A percentile compares a stretch with the other conserved stretches of the same genome.
phyloP scores from a whole-genome alignment of 2,113 vertebrate species.

The Pelodiscus sinensis region DNA sequence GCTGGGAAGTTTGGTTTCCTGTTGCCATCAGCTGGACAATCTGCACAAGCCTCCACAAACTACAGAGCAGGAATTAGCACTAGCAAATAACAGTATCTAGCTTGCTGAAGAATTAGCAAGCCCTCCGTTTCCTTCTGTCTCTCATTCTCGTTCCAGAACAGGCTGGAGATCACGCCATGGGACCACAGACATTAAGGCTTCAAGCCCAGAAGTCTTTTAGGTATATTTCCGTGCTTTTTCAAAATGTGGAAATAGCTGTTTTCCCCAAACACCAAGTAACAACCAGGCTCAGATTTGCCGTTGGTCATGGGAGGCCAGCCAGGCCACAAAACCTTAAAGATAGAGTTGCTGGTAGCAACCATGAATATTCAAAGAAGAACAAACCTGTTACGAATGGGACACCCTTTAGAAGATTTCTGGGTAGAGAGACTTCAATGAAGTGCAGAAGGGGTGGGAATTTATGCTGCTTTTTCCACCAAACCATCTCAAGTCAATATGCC shows the following conservation, averaged over 20 bases:
- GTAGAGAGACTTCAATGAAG: conserved; percentile 13
- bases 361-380: conserved; percentile 18
- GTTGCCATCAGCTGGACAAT: background rate
- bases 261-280: background rate
- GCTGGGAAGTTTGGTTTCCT: background rate
- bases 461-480: background rate
- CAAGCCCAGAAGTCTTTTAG: background rate
- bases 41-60: background rate
- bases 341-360: conserved; percentile 29
- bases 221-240: rapidly evolving
- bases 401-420: conserved; percentile 41
- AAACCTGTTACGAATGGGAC: rapidly evolving
- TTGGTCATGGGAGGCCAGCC: background rate
- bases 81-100: background rate
- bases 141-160: background rate
- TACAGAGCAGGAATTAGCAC: background rate
- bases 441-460: rapidly evolving
- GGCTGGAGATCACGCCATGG: background rate
- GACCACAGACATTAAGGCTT: background rate
- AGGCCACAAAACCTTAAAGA: background rate
- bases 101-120: rapidly evolving
- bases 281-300: background rate
- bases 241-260: background rate
- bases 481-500: background rate
- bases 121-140: background rate